phyloP scores from a whole-genome alignment of 2,113 vertebrate genomes.

The Halichoeres trimaculatus region DNA sequence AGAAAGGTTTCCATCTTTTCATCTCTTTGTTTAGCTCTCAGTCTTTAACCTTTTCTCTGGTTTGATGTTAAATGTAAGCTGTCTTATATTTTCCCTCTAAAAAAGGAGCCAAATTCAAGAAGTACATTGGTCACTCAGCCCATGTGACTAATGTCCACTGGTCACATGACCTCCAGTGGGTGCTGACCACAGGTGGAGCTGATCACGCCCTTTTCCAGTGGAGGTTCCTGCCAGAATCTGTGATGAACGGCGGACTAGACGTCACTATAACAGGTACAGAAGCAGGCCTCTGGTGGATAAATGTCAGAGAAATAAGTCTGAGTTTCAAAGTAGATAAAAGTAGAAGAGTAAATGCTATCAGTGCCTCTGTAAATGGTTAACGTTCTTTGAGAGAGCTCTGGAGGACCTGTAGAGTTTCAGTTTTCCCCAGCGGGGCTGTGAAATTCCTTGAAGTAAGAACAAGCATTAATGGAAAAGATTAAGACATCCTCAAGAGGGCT shows the following conservation, averaged over 20 bases:
- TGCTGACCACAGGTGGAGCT: conserved; percentile 94
- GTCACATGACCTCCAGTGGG: conserved; percentile 97
- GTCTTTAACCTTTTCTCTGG: neutral
- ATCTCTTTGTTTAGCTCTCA: neutral
- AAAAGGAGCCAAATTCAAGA: conserved; percentile 93
- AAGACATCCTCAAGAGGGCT: no score
- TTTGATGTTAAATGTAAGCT: neutral
- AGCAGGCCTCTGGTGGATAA: no score
- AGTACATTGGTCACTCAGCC: conserved; percentile 95
- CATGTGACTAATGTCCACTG: conserved; percentile 97
- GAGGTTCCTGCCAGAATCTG: conserved; percentile 94
- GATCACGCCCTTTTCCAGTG: conserved; percentile 98
- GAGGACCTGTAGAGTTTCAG: conserved; percentile 30
- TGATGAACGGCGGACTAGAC: conserved; percentile 91
- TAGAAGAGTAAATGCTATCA: no score
- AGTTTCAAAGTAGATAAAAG: neutral
- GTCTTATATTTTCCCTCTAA: conserved; percentile 2
- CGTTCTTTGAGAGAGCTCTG: neutral
- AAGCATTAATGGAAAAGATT: neutral
- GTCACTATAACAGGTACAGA: conserved; percentile 87
- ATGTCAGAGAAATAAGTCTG: neutral
- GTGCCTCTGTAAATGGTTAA: neutral
- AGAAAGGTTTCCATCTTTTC: conserved; percentile 90
- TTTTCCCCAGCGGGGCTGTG: neutral
- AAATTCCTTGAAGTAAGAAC: neutral